Evolutionary conservation across 2,113 vertebrate genomes (phyloP).

Genomic region (Morone chrysops): DNA sequence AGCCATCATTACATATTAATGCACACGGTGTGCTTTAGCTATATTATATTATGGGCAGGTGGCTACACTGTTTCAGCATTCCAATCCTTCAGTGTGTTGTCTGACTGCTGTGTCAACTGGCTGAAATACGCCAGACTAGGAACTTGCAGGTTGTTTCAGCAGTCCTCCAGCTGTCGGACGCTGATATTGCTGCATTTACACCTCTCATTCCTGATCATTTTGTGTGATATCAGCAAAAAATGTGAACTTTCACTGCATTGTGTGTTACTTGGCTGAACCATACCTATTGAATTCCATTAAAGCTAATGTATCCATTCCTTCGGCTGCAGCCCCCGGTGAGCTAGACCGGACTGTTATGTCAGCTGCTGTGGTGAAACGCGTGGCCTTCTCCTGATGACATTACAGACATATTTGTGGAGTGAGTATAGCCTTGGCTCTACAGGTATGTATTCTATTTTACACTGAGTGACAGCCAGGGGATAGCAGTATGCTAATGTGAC

Average conservation of each 20-base stretch:
- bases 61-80: neutral
- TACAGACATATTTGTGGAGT: slow-evolving; percentile 52
- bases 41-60: too few relatives aligned
- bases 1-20: neutral
- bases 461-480: slow-evolving; percentile 50
- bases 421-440: slow-evolving; percentile 33
- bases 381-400: slow-evolving; percentile 63
- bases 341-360: slow-evolving; percentile 18
- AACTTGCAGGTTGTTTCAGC: neutral
- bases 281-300: slow-evolving; percentile 38
- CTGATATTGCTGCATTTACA: neutral
- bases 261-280: slow-evolving; percentile 39
- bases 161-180: neutral
- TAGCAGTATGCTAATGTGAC: slow-evolving; percentile 70
- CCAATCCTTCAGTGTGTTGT: neutral
- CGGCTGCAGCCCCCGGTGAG: slow-evolving; percentile 8
- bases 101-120: neutral
- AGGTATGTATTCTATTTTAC: slow-evolving; percentile 55
- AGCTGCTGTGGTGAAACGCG: slow-evolving; percentile 49
- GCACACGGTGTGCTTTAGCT: neutral
- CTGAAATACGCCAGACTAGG: neutral
- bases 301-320: slow-evolving; percentile 38
- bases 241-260: neutral
- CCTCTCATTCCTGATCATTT: neutral
- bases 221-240: slow-evolving; percentile 23